Evolutionary conservation across 2,113 vertebrate species (phyloP).

Genomic region (Piaya cayana): DNA sequence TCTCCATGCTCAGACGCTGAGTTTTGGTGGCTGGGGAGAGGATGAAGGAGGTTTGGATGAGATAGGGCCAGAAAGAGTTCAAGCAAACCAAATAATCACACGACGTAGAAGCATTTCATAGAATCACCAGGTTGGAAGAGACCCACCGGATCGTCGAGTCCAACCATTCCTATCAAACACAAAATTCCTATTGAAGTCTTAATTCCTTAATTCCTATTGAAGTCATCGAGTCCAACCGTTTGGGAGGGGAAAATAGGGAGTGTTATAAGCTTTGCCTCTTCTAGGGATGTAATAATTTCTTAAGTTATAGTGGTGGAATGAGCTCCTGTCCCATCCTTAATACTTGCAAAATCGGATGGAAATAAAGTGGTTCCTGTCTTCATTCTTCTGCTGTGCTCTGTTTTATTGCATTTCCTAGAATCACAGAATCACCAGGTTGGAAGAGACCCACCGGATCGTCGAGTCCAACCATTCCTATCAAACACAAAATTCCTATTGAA

Average conservation of each 20-base stretch:
- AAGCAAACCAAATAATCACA: not conserved
- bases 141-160: too few relatives aligned
- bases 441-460: too few relatives aligned
- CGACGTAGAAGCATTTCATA: not conserved
- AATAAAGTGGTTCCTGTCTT: constrained; percentile 56
- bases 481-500: too few relatives aligned
- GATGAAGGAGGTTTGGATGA: not conserved
- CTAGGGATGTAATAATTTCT: not conserved
- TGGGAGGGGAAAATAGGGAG: not conserved
- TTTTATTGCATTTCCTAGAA: constrained; percentile 50
- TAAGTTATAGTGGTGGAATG: not conserved
- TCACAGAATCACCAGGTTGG: too few relatives aligned
- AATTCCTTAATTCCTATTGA: too few relatives aligned
- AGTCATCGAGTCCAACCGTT: too few relatives aligned
- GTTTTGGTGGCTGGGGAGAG: not conserved
- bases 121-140: too few relatives aligned
- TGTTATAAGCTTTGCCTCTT: constrained; percentile 8
- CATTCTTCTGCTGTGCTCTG: constrained; percentile 42
- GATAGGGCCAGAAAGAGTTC: not conserved
- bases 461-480: too few relatives aligned
- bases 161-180: too few relatives aligned
- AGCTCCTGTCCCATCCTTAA: constrained; percentile 34
- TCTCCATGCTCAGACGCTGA: not conserved
- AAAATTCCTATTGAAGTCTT: too few relatives aligned
- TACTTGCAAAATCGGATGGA: constrained; percentile 42